Evolutionary conservation across 2,888 invertebrate species (phyloP).

Genomic region (Drosophila paramelanica): DNA sequence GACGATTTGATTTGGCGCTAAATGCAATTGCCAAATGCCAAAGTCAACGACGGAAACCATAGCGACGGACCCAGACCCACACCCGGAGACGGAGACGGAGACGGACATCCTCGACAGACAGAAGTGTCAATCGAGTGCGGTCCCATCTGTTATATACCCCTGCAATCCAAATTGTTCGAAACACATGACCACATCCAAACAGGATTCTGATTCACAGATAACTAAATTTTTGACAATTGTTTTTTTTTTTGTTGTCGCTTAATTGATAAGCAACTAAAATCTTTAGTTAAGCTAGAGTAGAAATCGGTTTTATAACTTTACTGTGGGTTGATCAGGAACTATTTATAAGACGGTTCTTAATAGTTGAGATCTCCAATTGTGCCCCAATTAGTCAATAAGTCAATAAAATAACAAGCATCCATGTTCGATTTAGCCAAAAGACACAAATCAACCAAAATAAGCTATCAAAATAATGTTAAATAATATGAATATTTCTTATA

Average conservation of each 20-base stretch:
- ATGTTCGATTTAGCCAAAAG: no score
- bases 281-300: background rate
- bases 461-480: no score
- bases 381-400: no score
- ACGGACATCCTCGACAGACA: background rate
- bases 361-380: no score
- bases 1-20: slow-evolving; percentile 85
- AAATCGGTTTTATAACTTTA: no score
- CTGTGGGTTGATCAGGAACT: no score
- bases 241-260: no score
- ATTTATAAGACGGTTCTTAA: no score
- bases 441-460: no score
- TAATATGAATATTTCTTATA: no score
- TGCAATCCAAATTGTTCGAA: background rate
- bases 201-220: slow-evolving; percentile 1
- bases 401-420: no score
- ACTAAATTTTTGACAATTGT: background rate
- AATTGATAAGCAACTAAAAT: slow-evolving; percentile 5
- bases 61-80: background rate
- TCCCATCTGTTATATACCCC: background rate
- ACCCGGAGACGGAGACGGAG: background rate
- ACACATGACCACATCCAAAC: background rate
- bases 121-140: slow-evolving; percentile 13
- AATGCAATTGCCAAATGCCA: slow-evolving; percentile 81
- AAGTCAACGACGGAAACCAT: slow-evolving; percentile 71